phyloP scores from a whole-genome alignment of 2,888 invertebrate genomes.

The Noctua janthina region DNA sequence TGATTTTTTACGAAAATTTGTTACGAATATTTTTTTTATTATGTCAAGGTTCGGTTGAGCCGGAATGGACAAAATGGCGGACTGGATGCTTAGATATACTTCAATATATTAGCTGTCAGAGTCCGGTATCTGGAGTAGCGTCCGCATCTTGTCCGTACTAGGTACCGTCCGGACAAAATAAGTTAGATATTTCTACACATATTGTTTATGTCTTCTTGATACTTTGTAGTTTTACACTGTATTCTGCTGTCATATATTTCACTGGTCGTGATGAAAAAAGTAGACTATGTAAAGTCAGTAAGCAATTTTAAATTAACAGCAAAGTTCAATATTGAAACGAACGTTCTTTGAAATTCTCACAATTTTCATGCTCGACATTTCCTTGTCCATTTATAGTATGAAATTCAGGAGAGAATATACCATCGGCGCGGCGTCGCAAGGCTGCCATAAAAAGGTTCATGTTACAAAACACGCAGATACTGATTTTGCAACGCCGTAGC shows the following conservation, averaged over 20 bases:
- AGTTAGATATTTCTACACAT: neutral
- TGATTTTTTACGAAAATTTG: neutral
- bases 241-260: neutral
- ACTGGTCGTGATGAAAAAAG: neutral
- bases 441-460: neutral
- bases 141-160: neutral
- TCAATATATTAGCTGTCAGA: neutral
- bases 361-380: neutral
- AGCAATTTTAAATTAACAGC: neutral
- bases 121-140: neutral
- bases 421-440: neutral
- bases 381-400: neutral
- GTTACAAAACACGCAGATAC: slow-evolving; percentile 23
- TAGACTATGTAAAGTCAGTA: neutral
- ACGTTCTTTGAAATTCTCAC: neutral
- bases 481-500: slow-evolving; percentile 31
- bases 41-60: neutral
- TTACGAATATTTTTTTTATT: neutral
- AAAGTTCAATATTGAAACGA: neutral
- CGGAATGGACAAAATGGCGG: neutral
- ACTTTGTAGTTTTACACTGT: too few relatives aligned
- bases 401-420: slow-evolving; percentile 12
- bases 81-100: neutral
- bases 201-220: neutral
- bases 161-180: neutral